Percentiles rank a stretch among this genome's conserved stretches.
These are phyloP conservation scores for Euwallacea similis DNA, from an alignment of 1,140 invertebrate genomes.

Conservation along the genomic window DNA sequence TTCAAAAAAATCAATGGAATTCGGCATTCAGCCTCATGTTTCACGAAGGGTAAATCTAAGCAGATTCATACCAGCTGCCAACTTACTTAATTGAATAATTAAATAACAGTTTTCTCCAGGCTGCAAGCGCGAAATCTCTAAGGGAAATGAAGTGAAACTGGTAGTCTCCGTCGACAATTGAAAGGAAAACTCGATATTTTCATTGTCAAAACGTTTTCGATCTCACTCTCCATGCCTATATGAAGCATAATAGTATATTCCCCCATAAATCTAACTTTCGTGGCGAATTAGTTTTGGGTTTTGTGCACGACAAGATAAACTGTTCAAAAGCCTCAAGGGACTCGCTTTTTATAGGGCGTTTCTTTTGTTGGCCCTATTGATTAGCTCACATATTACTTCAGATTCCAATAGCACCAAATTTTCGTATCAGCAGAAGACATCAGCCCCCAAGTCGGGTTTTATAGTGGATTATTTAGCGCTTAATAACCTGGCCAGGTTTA, in stretches of 20 bases:
- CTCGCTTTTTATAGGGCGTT: slow-evolving; percentile 13
- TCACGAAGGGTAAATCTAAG: too few relatives aligned
- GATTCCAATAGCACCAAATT: slow-evolving; percentile 2
- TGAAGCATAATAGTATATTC: background rate
- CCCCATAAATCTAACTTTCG: slow-evolving; percentile 22
- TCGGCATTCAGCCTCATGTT: too few relatives aligned
- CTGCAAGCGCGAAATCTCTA: too few relatives aligned
- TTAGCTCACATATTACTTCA: slow-evolving; percentile 11
- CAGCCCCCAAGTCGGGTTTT: background rate
- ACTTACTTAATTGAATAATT: too few relatives aligned
- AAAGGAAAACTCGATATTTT: too few relatives aligned
- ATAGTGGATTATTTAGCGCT: slow-evolving; percentile 14
- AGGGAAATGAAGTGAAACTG: too few relatives aligned
- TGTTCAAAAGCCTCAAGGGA: slow-evolving; percentile 20
- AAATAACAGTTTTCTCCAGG: too few relatives aligned
- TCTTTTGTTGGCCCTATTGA: slow-evolving; percentile 18
- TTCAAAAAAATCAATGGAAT: too few relatives aligned
- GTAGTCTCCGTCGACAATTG: too few relatives aligned
- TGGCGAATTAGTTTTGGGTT: slow-evolving; percentile 28
- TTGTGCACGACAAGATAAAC: slow-evolving; percentile 32
- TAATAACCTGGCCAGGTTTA: slow-evolving; percentile 10
- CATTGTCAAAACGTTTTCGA: too few relatives aligned
- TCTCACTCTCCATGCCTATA: too few relatives aligned
- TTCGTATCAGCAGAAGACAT: background rate
- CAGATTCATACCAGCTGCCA: too few relatives aligned